These are phyloP conservation scores for Holcopasites calliopsidis DNA, from an alignment of 1,140 invertebrate species.

Conservation along the genomic window DNA sequence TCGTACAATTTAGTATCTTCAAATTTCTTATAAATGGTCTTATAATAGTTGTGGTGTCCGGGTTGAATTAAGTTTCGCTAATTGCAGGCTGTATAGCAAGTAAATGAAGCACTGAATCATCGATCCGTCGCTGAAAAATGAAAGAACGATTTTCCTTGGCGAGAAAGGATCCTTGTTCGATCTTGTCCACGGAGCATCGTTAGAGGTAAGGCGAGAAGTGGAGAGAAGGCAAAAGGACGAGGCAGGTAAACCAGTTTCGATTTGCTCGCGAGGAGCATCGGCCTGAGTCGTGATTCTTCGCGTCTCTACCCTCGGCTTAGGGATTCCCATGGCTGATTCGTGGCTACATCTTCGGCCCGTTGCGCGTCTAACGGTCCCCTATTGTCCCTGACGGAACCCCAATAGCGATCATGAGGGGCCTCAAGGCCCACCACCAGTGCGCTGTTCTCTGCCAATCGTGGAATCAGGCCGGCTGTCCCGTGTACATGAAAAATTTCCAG, in stretches of 20 bases:
- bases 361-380: constrained; percentile 56
- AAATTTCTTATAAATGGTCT: too few relatives aligned
- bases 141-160: not conserved
- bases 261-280: constrained; percentile 28
- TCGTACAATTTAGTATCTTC: too few relatives aligned
- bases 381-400: constrained; percentile 44
- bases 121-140: not conserved
- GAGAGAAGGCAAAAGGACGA: constrained; percentile 49
- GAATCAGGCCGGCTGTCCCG: not conserved
- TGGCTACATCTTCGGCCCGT: constrained; percentile 38
- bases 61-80: too few relatives aligned
- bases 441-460: constrained; percentile 18
- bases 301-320: constrained; percentile 48
- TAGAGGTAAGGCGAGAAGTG: constrained; percentile 25
- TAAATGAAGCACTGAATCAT: too few relatives aligned
- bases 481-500: constrained; percentile 10
- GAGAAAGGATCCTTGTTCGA: not conserved
- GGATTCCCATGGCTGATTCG: constrained; percentile 53
- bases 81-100: too few relatives aligned
- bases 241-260: constrained; percentile 62
- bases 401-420: constrained; percentile 41
- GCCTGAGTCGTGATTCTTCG: constrained; percentile 37
- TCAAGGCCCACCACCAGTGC: constrained; percentile 7
- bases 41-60: too few relatives aligned
- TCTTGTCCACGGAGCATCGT: not conserved